Evolutionary conservation across 2,797 vertebrate genomes (phyloP).

Genomic region (Artibeus jamaicensis): DNA sequence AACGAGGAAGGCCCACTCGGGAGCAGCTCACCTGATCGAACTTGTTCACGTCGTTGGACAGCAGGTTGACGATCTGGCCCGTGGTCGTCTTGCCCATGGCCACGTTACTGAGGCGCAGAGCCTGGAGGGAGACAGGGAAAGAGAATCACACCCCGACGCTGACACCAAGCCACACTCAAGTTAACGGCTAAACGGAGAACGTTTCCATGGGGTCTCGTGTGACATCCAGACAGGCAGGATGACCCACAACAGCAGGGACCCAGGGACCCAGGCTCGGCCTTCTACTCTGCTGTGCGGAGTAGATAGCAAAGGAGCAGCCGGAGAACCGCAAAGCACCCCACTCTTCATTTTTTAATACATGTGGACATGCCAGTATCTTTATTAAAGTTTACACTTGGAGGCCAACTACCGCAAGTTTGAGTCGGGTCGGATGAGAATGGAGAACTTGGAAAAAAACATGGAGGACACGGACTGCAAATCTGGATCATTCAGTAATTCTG

Average conservation of each 20-base stretch:
- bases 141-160: accelerated
- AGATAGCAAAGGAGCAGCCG: accelerated
- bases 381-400: neutral
- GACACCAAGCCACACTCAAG: neutral
- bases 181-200: accelerated
- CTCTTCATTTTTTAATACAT: neutral
- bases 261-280: accelerated
- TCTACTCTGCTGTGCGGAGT: accelerated
- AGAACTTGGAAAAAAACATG: neutral
- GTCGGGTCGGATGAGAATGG: neutral
- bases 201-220: accelerated
- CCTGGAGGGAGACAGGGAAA: slow-evolving; percentile 81
- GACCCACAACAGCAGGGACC: accelerated
- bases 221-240: neutral
- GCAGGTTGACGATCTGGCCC: slow-evolving; percentile 95
- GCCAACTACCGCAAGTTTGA: neutral
- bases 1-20: too few relatives aligned
- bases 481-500: neutral
- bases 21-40: slow-evolving; percentile 90
- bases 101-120: slow-evolving; percentile 89
- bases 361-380: neutral
- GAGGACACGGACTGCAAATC: neutral
- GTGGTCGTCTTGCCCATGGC: slow-evolving; percentile 95
- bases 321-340: neutral
- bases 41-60: slow-evolving; percentile 96